Evolutionary conservation across 2,888 invertebrate genomes (phyloP).

Genomic region (Theretra japonica): DNA sequence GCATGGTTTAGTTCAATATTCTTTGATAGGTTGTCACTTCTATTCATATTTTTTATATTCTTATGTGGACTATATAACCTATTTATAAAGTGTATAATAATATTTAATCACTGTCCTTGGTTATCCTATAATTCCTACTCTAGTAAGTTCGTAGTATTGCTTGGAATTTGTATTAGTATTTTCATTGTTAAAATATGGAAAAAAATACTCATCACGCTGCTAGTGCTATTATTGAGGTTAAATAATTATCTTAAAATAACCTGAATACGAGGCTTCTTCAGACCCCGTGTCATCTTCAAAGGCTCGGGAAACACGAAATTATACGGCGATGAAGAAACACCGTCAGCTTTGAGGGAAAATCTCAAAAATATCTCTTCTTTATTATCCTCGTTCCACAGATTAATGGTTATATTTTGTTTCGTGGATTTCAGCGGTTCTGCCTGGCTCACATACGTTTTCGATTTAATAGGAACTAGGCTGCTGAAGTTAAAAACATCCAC

Average conservation of each 20-base stretch:
- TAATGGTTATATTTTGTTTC: slow-evolving; percentile 57
- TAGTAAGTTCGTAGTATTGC: too few relatives aligned
- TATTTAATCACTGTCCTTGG: too few relatives aligned
- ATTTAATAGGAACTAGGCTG: slow-evolving; percentile 68
- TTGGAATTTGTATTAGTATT: too few relatives aligned
- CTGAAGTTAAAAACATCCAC: slow-evolving; percentile 86
- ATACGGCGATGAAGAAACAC: slow-evolving; percentile 79
- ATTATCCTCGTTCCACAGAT: slow-evolving; percentile 54
- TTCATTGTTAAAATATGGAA: too few relatives aligned
- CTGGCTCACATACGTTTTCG: slow-evolving; percentile 53
- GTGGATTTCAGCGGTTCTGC: slow-evolving; percentile 58
- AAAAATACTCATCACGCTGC: neutral
- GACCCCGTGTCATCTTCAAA: slow-evolving; percentile 81
- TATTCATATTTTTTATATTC: too few relatives aligned
- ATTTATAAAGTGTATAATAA: too few relatives aligned
- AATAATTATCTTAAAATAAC: slow-evolving; percentile 63
- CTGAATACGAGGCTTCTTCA: slow-evolving; percentile 82
- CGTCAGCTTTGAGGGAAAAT: slow-evolving; percentile 81
- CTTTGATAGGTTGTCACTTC: too few relatives aligned
- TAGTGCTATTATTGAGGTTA: neutral
- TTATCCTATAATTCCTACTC: too few relatives aligned
- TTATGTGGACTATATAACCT: too few relatives aligned
- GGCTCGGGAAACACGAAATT: slow-evolving; percentile 88
- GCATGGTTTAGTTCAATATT: neutral
- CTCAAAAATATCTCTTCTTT: slow-evolving; percentile 67